Evolutionary conservation across 2,888 invertebrate species (phyloP).

Genomic region (Microdon myrmicae): DNA sequence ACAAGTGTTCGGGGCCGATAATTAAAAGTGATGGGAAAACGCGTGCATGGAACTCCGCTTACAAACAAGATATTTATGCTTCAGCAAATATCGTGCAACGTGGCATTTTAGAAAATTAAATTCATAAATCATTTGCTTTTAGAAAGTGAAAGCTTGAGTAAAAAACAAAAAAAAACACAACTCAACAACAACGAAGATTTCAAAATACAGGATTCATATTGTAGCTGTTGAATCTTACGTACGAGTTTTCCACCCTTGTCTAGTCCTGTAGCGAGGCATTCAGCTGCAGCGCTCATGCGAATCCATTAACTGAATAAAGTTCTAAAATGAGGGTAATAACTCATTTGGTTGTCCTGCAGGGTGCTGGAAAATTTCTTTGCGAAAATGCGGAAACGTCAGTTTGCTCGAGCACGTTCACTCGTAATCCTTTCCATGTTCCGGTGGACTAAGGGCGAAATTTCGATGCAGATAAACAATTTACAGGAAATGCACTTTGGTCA

Average conservation of each 20-base stretch:
- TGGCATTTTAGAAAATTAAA: slow-evolving; percentile 31
- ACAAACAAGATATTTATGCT: no score
- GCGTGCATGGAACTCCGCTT: no score
- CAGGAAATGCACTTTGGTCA: no score
- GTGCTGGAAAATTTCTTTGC: no score
- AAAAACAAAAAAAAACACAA: slow-evolving; percentile 6
- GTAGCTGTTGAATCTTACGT: slow-evolving; percentile 30
- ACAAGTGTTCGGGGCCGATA: no score
- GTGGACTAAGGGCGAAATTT: no score
- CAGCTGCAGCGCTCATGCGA: slow-evolving; percentile 11
- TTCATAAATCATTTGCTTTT: slow-evolving; percentile 38
- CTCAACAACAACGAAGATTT: neutral
- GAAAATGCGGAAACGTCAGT: no score
- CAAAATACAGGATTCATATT: slow-evolving; percentile 33
- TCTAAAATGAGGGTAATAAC: slow-evolving; percentile 48
- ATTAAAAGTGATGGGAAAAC: no score
- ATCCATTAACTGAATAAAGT: slow-evolving; percentile 48
- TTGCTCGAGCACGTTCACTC: no score
- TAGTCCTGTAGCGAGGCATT: neutral
- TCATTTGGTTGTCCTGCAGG: slow-evolving; percentile 49
- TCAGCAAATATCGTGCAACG: no score
- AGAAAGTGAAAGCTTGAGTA: neutral
- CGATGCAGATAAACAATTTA: no score
- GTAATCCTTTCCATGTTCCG: no score
- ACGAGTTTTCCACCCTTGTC: neutral